Percentiles rank a stretch among this genome's conserved stretches.
Conservation (phyloP, 2,113 vertebrate genomes). For the Calidris pygmaea region DNA sequence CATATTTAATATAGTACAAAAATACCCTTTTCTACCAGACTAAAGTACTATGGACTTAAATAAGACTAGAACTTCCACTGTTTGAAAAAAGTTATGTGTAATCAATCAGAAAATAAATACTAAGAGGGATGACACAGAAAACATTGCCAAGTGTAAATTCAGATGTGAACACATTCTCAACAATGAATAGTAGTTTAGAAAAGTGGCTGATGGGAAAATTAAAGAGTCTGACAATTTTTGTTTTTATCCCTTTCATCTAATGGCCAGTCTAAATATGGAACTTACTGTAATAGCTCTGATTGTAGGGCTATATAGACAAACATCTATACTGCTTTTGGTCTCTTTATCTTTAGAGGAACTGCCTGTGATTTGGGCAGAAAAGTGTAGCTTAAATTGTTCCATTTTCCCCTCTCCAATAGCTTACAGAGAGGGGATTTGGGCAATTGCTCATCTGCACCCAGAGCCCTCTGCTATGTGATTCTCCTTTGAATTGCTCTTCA, state of each 20-base stretch:
- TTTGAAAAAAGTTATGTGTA: background rate
- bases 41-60: background rate
- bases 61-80: background rate
- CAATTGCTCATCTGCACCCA: background rate
- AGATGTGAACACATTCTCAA: background rate
- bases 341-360: background rate
- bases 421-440: background rate
- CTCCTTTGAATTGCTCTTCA: background rate
- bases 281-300: background rate
- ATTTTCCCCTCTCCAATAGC: background rate
- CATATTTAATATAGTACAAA: background rate
- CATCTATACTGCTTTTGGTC: background rate
- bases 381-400: background rate
- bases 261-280: background rate
- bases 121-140: background rate
- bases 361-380: background rate
- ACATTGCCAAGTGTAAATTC: background rate
- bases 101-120: background rate
- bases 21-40: background rate
- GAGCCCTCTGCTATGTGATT: background rate
- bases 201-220: background rate
- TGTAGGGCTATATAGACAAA: background rate
- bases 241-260: background rate
- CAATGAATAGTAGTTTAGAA: background rate
- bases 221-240: background rate